These are phyloP conservation scores for Drosophila mercatorum DNA, from an alignment of 2,888 invertebrate genomes.

Conservation along the genomic window DNA sequence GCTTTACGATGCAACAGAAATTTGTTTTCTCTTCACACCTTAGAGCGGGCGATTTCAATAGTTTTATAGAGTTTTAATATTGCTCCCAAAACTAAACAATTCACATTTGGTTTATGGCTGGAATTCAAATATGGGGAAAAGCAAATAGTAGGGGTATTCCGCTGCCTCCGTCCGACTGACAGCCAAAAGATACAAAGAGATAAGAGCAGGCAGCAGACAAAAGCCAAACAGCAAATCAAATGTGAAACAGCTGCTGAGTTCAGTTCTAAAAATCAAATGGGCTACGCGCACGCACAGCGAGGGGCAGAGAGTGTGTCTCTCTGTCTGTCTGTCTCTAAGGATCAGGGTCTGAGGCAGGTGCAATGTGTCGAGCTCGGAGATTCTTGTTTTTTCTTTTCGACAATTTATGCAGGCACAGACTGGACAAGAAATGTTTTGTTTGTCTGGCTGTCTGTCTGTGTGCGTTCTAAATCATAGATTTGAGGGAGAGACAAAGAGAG, in stretches of 20 bases:
- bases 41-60: conserved; percentile 15
- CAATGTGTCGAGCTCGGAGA: conserved; percentile 50
- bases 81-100: conserved; percentile 30
- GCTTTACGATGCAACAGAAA: conserved; percentile 37
- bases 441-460: neutral
- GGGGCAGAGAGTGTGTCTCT: conserved; percentile 8
- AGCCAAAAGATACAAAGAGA: conserved; percentile 24
- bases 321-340: conserved; percentile 22
- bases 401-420: conserved; percentile 61
- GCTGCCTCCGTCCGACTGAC: conserved; percentile 17
- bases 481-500: conserved; percentile 20
- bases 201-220: conserved; percentile 18
- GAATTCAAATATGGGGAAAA: neutral
- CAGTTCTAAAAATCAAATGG: conserved; percentile 47
- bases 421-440: conserved; percentile 35
- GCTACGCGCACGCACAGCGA: conserved; percentile 51
- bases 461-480: conserved; percentile 51
- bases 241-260: conserved; percentile 50
- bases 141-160: conserved; percentile 6
- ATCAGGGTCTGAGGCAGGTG: conserved; percentile 58
- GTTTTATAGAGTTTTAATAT: conserved; percentile 51
- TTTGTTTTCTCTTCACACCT: conserved; percentile 50
- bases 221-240: conserved; percentile 53
- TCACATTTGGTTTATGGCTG: conserved; percentile 16
- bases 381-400: conserved; percentile 1